Evolutionary conservation across 2,113 vertebrate species (phyloP).

Genomic region (Cisticola juncidis): DNA sequence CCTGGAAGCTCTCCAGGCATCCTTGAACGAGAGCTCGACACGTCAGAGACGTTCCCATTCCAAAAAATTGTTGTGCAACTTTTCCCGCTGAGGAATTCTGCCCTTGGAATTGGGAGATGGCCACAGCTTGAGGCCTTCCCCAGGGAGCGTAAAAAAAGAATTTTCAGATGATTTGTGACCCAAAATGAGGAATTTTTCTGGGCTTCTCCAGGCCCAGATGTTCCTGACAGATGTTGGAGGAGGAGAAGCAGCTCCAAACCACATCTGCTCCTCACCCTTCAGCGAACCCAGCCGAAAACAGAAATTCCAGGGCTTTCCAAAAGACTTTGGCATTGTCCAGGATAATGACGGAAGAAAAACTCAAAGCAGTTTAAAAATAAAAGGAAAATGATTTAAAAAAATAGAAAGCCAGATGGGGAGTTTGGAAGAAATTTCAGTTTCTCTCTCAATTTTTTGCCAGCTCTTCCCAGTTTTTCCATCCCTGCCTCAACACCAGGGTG

Average conservation of each 20-base stretch:
- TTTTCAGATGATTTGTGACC: not conserved
- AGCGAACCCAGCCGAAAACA: not conserved
- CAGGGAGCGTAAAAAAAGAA: not conserved
- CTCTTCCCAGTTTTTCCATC: not conserved
- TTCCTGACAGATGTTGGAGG: not conserved
- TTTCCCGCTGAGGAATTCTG: not conserved
- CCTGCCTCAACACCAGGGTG: not conserved
- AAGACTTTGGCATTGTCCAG: not conserved
- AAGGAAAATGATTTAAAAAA: not conserved
- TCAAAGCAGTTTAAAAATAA: not conserved
- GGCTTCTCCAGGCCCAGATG: not conserved
- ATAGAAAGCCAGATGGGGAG: not conserved
- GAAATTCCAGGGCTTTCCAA: not conserved
- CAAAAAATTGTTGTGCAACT: not conserved
- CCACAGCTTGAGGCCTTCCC: not conserved
- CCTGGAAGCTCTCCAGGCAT: not conserved
- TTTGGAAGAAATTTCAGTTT: not conserved
- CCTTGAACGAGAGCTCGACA: not conserved
- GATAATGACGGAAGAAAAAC: too few relatives aligned
- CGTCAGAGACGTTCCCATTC: constrained; percentile 18
- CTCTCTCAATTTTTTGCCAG: not conserved
- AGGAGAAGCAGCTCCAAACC: not conserved
- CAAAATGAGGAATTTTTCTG: not conserved
- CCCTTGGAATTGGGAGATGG: not conserved
- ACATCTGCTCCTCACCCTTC: not conserved